Evolutionary conservation across 1,140 invertebrate genomes (phyloP), one percentile per base, ranked within the genome.

Genomic region (Zaprionus lachaisei): DNA sequence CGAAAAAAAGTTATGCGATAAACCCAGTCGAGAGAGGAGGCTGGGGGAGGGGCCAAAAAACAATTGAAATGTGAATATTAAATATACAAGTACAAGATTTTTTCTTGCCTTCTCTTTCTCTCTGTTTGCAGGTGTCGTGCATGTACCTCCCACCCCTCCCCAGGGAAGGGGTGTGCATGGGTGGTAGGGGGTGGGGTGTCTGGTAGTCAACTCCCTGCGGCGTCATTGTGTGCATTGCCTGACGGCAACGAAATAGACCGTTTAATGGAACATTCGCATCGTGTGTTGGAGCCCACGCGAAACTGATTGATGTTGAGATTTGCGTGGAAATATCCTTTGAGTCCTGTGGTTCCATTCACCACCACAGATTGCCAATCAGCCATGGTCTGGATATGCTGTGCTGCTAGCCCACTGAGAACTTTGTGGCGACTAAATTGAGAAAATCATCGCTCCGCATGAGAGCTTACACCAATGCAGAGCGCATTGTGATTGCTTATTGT

Each of bases 61-160:
- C 83, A 87, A 86, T 86, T 86, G 83, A 86, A 86, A 86, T 86
- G 80, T 86, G 83, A 86, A 86, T 86, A 86, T 86, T 86, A 86
- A 86, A 86, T 86, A 83, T 86, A 80, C 66, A 80, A 86, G 83
- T 77, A 87, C 72, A 83, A 80, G 83, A 70, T 58, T 75, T 75
- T 80, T 61, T 41, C 58, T 49, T 47, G 17, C 41, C 12, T 44
- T 28, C 34, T 9, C 31, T 34, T 11, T 34, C 31, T 34, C 31
- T 37, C 17, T 34, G 22, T 38, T 69, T 63, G 55, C 60, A 64
- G 64, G 65, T 74, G 61, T 61, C 22, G 49, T 41, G 31, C 63
- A 17, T 38, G 4, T 44, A 31, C 1, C n/a, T 14, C 34, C 2
- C 12, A 6, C 34, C 54, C 17, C 37, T 20, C 44, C 56, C 22